Evolutionary conservation across 2,888 invertebrate genomes (phyloP).

Genomic region (Meta bourneti): DNA sequence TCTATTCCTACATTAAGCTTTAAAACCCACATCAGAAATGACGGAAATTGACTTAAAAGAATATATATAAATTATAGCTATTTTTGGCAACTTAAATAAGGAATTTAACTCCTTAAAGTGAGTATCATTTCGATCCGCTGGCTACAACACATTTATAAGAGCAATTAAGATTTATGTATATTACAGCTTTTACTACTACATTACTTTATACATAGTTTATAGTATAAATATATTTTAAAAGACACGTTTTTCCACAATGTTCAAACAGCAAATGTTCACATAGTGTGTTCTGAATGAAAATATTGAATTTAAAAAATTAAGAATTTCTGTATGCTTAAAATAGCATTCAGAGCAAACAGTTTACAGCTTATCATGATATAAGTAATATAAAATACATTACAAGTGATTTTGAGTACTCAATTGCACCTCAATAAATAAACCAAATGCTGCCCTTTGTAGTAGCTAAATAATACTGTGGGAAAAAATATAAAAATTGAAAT

Average conservation of each 20-base stretch:
- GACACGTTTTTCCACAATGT: constrained; percentile 38
- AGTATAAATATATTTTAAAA: constrained; percentile 53
- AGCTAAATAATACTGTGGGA: not conserved
- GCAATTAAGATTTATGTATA: constrained; percentile 21
- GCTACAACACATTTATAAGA: constrained; percentile 44
- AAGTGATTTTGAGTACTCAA: constrained; percentile 2
- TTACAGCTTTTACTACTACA: constrained; percentile 36
- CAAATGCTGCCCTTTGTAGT: constrained; percentile 8
- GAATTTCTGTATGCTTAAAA: constrained; percentile 7
- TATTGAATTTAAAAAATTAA: constrained; percentile 16
- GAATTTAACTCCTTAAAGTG: constrained; percentile 21
- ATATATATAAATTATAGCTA: not conserved
- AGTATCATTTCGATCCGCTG: constrained; percentile 8
- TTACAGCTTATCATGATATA: not conserved
- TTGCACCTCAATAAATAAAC: not conserved
- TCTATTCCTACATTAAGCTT: not conserved
- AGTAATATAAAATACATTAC: constrained; percentile 20
- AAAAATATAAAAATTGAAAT: constrained; percentile 7
- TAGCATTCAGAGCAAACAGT: not conserved
- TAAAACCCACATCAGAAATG: constrained; percentile 1
- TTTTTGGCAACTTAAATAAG: constrained; percentile 32
- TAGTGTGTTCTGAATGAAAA: constrained; percentile 12
- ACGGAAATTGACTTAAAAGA: not conserved
- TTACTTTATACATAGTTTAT: constrained; percentile 50
- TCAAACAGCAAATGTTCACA: constrained; percentile 52